Evolutionary conservation across 2,797 vertebrate genomes (phyloP).

Genomic region (Oreochromis grahami): DNA sequence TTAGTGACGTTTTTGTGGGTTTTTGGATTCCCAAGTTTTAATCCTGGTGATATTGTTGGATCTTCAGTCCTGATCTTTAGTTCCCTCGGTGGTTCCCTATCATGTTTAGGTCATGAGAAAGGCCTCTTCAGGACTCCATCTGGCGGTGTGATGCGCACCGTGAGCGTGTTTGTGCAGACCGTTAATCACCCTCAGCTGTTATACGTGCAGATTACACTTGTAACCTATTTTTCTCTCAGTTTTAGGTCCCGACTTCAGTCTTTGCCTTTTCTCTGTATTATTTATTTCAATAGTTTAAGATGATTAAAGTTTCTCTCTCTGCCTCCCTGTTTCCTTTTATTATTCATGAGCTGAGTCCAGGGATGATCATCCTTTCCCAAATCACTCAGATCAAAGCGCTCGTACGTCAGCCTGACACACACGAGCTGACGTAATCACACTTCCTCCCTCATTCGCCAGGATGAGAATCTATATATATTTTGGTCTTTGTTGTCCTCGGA

Average conservation of each 20-base stretch:
- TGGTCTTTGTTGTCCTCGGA: neutral
- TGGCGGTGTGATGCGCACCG: neutral
- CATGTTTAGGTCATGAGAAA: neutral
- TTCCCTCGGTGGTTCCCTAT: neutral
- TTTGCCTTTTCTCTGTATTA: neutral
- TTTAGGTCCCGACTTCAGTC: neutral
- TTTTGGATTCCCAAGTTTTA: too few relatives aligned
- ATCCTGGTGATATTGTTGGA: neutral
- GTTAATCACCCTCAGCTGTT: neutral
- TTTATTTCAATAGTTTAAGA: neutral
- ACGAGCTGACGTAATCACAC: neutral
- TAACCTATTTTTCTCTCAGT: neutral
- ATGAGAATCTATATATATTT: neutral
- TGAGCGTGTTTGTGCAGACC: neutral
- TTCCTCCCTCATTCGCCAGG: neutral
- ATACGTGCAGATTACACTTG: neutral
- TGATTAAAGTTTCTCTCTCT: neutral
- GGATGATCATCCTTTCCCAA: neutral
- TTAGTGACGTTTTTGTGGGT: too few relatives aligned
- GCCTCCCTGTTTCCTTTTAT: neutral
- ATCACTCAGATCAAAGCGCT: slow-evolving; percentile 27
- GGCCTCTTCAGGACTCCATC: neutral
- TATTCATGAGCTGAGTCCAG: slow-evolving; percentile 17
- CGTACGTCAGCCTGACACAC: neutral
- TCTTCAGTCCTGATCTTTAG: neutral